phyloP scores from a whole-genome alignment of 2,888 invertebrate species.

The Sepioteuthis lessoniana region DNA sequence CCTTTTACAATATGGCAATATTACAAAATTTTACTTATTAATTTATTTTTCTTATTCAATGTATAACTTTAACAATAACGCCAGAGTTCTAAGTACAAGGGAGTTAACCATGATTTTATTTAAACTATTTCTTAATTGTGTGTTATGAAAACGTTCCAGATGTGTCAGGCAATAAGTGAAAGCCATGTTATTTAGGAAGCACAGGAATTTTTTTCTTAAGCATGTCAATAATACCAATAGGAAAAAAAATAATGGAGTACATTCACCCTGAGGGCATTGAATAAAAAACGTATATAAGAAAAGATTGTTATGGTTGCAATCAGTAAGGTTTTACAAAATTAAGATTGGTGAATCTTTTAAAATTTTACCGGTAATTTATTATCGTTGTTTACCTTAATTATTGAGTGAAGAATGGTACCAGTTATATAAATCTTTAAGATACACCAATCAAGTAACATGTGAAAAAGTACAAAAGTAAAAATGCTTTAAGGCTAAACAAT shows the following conservation, averaged over 20 bases:
- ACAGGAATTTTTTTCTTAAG: not conserved
- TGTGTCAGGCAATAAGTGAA: not conserved
- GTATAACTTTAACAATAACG: not conserved
- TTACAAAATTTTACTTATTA: not conserved
- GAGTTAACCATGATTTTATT: not conserved
- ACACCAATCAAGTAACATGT: not conserved
- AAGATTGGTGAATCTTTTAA: not conserved
- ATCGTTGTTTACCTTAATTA: conserved; percentile 3
- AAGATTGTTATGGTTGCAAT: not conserved
- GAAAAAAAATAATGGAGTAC: not conserved
- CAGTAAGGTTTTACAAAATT: not conserved
- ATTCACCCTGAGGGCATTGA: not conserved
- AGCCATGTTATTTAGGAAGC: not conserved
- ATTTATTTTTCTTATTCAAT: not conserved
- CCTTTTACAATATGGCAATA: not conserved
- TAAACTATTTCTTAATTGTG: not conserved
- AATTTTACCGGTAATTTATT: not conserved
- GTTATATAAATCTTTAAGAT: not conserved
- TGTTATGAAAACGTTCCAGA: not conserved
- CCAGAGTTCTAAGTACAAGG: not conserved
- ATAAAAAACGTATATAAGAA: not conserved
- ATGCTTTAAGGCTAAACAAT: not conserved
- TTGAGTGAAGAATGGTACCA: not conserved
- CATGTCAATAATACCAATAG: not conserved
- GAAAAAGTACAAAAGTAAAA: conserved; percentile 20